Evolutionary conservation across 1,140 invertebrate species (phyloP).

Genomic region (Bombus cullumanus): DNA sequence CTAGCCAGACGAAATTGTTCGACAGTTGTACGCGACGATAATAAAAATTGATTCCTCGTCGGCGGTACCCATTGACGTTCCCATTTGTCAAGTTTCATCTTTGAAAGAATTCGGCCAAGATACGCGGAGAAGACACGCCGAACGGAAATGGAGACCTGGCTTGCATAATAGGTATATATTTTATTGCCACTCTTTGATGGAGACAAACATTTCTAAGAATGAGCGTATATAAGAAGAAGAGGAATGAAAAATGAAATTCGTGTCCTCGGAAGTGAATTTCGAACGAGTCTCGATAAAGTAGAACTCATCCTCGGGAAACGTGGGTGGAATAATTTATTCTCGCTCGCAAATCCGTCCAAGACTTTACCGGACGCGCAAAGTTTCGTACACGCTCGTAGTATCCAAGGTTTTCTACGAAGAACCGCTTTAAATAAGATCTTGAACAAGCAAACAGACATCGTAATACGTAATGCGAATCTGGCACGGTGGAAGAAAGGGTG

Average conservation of each 20-base stretch:
- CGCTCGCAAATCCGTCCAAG: slow-evolving; percentile 27
- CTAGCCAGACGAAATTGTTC: slow-evolving; percentile 52
- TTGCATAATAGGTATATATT: not conserved
- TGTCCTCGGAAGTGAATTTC: not conserved
- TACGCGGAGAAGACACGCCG: no score
- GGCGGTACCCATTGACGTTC: not conserved
- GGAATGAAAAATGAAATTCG: not conserved
- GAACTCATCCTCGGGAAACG: slow-evolving; percentile 10
- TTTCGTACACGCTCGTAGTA: not conserved
- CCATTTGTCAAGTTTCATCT: not conserved
- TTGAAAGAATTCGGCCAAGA: not conserved
- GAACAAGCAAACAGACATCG: not conserved
- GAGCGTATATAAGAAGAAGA: no score
- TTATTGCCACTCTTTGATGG: not conserved
- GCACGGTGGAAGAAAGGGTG: no score
- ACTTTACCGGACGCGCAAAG: not conserved
- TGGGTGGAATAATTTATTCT: slow-evolving; percentile 49
- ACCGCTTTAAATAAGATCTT: slow-evolving; percentile 20
- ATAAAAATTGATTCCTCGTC: not conserved
- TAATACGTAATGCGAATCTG: not conserved
- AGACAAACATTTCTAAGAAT: no score
- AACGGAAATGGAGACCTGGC: no score
- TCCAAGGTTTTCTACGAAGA: slow-evolving; percentile 5
- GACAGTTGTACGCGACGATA: not conserved
- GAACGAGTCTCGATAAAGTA: not conserved